Percentiles rank a stretch among this genome's conserved stretches.
Evolutionary conservation across 1,140 invertebrate genomes (phyloP).

Genomic region (Nasonia giraulti): DNA sequence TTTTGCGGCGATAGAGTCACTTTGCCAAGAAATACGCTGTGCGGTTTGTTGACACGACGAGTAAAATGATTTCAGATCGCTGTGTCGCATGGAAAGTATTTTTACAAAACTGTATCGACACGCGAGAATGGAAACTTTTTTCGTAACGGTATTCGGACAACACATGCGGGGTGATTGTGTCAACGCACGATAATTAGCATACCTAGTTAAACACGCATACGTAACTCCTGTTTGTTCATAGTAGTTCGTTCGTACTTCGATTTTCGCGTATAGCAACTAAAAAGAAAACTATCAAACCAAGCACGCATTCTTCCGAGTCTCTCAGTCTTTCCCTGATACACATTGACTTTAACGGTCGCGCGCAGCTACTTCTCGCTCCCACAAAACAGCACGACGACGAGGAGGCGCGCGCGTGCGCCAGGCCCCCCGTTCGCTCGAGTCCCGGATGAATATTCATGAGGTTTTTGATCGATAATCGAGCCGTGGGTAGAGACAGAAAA

Average conservation of each 20-base stretch:
- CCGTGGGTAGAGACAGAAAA: constrained; percentile 60
- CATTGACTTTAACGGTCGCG: neutral
- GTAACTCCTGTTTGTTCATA: neutral
- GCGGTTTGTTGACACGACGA: neutral
- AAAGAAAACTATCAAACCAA: too few species aligned
- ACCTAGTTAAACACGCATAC: neutral
- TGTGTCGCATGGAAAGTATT: neutral
- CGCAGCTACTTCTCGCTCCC: constrained; percentile 5
- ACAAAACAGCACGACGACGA: neutral
- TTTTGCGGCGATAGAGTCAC: neutral
- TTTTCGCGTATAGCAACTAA: too few species aligned
- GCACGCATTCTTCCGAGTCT: neutral
- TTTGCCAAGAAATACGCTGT: neutral
- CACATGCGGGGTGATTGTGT: neutral
- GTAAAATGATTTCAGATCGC: neutral
- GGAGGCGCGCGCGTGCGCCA: neutral
- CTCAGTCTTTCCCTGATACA: neutral
- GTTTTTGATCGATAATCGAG: constrained; percentile 66
- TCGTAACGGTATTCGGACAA: neutral
- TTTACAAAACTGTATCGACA: neutral
- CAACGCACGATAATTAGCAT: neutral
- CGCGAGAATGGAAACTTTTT: neutral
- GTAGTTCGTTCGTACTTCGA: too few species aligned
- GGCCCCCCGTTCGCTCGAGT: neutral
- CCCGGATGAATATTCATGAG: constrained; percentile 68